phyloP scores from a whole-genome alignment of 2,113 vertebrate genomes.

The Syrrhaptes paradoxus region DNA sequence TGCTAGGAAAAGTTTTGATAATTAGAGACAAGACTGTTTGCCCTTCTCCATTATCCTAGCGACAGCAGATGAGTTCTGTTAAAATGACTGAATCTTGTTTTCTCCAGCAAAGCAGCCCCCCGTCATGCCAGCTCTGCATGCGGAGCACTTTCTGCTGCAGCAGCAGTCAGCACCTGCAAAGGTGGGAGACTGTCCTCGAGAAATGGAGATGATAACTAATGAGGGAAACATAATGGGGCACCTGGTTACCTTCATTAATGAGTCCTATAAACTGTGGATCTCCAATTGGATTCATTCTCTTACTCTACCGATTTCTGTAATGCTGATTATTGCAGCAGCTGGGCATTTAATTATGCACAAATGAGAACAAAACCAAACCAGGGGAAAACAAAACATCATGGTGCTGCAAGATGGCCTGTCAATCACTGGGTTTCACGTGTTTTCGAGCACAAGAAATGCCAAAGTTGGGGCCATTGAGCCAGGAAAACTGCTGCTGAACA shows the following conservation, averaged over 20 bases:
- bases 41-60: background rate
- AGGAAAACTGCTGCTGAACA: background rate
- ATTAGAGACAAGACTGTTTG: background rate
- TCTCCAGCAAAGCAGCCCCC: background rate
- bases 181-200: background rate
- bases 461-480: background rate
- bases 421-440: background rate
- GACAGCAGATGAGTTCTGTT: background rate
- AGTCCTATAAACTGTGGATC: background rate
- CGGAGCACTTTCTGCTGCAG: background rate
- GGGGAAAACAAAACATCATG: background rate
- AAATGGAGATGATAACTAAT: background rate
- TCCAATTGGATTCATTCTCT: background rate
- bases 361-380: background rate
- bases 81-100: background rate
- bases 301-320: background rate
- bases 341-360: background rate
- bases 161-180: background rate
- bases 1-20: conserved; percentile 16
- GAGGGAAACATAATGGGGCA: background rate
- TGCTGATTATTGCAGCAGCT: background rate
- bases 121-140: background rate
- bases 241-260: background rate
- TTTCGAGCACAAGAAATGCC: background rate
- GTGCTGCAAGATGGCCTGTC: background rate